Percentiles rank a stretch among this genome's conserved stretches.
phyloP scores from a whole-genome alignment of 2,888 invertebrate genomes.

The Zaprionus lineosus region DNA sequence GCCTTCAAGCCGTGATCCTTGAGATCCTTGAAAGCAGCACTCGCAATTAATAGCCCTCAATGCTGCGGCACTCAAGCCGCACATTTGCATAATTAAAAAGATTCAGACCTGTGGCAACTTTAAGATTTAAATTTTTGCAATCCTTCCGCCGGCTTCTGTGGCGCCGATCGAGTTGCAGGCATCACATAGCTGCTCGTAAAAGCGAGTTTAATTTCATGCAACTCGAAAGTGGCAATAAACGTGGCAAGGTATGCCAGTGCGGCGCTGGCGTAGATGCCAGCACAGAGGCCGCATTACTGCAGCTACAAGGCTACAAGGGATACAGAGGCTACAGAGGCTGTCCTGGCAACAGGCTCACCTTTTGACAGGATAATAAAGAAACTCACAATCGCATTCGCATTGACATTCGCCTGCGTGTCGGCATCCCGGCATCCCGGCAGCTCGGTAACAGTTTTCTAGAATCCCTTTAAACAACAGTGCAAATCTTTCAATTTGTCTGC shows the following conservation, averaged over 20 bases:
- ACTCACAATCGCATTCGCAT: slow-evolving; percentile 23
- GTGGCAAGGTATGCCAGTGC: slow-evolving; percentile 45
- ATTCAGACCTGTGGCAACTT: slow-evolving; percentile 36
- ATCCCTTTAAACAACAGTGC: slow-evolving; percentile 32
- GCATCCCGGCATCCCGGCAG: slow-evolving; percentile 53
- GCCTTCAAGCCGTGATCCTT: slow-evolving; percentile 37
- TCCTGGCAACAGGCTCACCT: slow-evolving; percentile 10
- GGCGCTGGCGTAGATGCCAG: slow-evolving; percentile 60
- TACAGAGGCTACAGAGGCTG: background rate
- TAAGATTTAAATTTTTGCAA: slow-evolving; percentile 57
- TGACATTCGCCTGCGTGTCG: slow-evolving; percentile 43
- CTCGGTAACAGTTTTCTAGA: slow-evolving; percentile 61
- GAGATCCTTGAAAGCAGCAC: slow-evolving; percentile 36
- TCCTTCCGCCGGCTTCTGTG: background rate
- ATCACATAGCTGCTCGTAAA: slow-evolving; percentile 64
- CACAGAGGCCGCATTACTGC: slow-evolving; percentile 53
- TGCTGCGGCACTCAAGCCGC: slow-evolving; percentile 53
- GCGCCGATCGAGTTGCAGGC: background rate
- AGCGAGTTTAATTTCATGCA: slow-evolving; percentile 71
- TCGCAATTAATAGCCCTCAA: slow-evolving; percentile 68
- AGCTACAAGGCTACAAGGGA: no score
- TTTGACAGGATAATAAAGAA: slow-evolving; percentile 40
- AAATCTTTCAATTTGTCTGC: slow-evolving; percentile 70
- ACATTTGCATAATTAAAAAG: slow-evolving; percentile 76
- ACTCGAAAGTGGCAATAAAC: slow-evolving; percentile 75